phyloP scores from a whole-genome alignment of 2,113 vertebrate genomes.

The Rostratula benghalensis region DNA sequence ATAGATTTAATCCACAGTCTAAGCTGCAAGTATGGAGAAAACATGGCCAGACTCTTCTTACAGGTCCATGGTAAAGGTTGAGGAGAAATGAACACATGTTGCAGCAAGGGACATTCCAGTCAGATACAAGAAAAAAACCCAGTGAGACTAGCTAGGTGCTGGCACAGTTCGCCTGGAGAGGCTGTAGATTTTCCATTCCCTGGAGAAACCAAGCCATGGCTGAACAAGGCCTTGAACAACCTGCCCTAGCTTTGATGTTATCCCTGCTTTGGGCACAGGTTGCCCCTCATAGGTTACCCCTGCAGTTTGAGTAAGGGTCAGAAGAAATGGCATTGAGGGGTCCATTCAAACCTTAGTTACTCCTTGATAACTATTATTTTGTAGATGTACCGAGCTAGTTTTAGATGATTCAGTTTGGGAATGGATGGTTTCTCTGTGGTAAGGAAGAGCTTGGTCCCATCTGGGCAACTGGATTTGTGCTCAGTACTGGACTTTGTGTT shows the following conservation, averaged over 20 bases:
- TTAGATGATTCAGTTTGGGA: not conserved
- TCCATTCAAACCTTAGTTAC: not conserved
- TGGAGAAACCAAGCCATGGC: not conserved
- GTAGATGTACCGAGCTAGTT: not conserved
- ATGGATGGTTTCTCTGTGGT: not conserved
- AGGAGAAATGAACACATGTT: not conserved
- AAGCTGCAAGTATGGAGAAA: not conserved
- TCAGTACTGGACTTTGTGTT: not conserved
- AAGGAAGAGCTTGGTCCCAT: not conserved
- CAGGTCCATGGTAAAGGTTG: not conserved
- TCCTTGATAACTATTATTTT: not conserved
- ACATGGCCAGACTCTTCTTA: not conserved
- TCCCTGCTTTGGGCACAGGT: not conserved
- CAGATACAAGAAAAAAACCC: not conserved
- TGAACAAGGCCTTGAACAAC: not conserved
- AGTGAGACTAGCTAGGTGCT: not conserved
- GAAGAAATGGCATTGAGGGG: not conserved
- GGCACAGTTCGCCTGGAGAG: not conserved
- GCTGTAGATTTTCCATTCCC: not conserved
- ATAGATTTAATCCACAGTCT: not conserved
- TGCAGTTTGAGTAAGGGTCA: not conserved
- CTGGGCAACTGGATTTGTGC: not conserved
- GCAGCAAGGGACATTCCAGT: not conserved
- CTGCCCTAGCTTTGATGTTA: not conserved
- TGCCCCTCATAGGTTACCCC: not conserved